A percentile compares a stretch with the other conserved stretches of the same genome.
Conservation (phyloP, 1,140 invertebrate genomes). For the Lepidostoma basale region DNA sequence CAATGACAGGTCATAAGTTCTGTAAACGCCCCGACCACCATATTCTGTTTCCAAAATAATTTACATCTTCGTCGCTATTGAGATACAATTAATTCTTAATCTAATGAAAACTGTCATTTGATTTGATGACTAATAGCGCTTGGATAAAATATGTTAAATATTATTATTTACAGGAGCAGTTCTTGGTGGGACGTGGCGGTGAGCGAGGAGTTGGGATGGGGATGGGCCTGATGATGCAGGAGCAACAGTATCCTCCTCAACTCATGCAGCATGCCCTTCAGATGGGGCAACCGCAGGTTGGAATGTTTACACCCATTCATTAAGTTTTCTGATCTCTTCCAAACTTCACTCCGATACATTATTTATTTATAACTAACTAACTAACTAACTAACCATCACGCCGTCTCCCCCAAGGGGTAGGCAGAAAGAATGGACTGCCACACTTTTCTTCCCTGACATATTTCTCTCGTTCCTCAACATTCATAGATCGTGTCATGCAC, state of each 20-base stretch:
- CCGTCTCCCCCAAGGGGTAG: no score
- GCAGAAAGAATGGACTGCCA: no score
- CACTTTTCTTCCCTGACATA: no score
- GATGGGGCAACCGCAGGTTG: constrained; percentile 27
- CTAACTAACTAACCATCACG: no score
- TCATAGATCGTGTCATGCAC: no score
- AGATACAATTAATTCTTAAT: constrained; percentile 5
- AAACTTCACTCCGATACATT: no score
- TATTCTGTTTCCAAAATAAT: neutral
- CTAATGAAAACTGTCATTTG: neutral
- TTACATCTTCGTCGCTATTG: no score
- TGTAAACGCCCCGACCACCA: no score
- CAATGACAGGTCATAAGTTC: no score
- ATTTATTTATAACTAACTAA: no score
- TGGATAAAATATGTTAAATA: neutral
- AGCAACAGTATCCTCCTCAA: constrained; percentile 60
- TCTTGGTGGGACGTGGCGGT: constrained; percentile 44
- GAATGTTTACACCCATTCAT: neutral
- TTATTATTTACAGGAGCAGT: constrained; percentile 28
- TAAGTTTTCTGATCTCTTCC: no score
- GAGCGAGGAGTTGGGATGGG: constrained; percentile 61
- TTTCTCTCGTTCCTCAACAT: no score
- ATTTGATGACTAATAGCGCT: neutral
- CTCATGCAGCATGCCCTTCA: constrained; percentile 38
- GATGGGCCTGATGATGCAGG: constrained; percentile 62